Evolutionary conservation across 2,888 invertebrate genomes (phyloP), one percentile per base, ranked within the genome.

Genomic region (Catocala sponsa): DNA sequence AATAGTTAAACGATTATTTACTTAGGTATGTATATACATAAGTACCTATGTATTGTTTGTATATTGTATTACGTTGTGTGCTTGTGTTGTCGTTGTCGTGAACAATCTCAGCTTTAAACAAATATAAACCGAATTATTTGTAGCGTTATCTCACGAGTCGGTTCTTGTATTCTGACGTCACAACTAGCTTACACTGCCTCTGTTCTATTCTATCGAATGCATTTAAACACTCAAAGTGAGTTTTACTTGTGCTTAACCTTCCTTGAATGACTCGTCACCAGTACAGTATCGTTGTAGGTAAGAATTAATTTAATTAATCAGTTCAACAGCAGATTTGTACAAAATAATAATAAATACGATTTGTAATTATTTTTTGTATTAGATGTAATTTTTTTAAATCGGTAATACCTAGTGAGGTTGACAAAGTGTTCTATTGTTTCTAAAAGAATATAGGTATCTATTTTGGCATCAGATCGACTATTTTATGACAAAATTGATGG

Each of bases 401-500:
- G 59, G 54, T 55, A 48, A 55, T 70, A 25, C 25, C 25, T 25
- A 70, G 62, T 63, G 49, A 56, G 60, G 61, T 68, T 49, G 15
- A 41, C 47, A 49, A 49, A 53, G 57, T 66, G 68, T 69, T 76
- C 74, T 74, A 77, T 78, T 78, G 66, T 68, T 70, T 76, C 59
- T 67, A 59, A 66, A 72, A 74, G 65, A 69, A 72, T 63, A 78
- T 75, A n/a, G n/a, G n/a, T n/a, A 78, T 84, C 74, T 91, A 90
- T 91, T 91, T 91, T 90, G 87, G 85, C 87, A 84, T 76, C 72
- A 79, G 74, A 82, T 76, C 52, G 58, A 79, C 76, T 84, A 87
- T 89, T 87, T 90, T 87, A 86, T 76, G 74, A 83, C 70, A 78
- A 78, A 83, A 83, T 81, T 78, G 70, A 84, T 78, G 90, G 90